These are phyloP conservation scores for Myiotriccus ornatus DNA, from an alignment of 2,797 vertebrate genomes.

Conservation along the genomic window DNA sequence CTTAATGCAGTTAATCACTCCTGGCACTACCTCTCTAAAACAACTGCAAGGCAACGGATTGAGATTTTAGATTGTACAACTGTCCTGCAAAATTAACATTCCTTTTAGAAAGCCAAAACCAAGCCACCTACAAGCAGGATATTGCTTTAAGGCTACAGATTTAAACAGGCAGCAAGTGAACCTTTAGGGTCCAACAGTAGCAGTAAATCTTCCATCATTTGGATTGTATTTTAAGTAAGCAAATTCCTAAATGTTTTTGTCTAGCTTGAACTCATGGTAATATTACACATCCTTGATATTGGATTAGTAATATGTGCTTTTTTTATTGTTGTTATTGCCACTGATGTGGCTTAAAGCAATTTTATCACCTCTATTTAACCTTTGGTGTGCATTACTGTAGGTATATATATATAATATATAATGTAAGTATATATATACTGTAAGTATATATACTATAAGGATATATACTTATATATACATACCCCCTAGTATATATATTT, in stretches of 20 bases:
- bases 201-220: conserved; percentile 1
- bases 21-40: background rate
- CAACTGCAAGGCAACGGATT: background rate
- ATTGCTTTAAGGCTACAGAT: background rate
- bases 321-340: background rate
- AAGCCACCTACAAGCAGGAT: background rate
- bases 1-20: background rate
- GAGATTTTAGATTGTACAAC: conserved; percentile 1
- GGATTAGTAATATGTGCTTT: background rate
- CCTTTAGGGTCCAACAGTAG: background rate
- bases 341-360: background rate
- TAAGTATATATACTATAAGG: background rate
- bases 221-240: background rate
- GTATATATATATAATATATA: background rate
- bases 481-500: background rate
- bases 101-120: background rate
- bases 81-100: background rate
- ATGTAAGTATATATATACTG: too few species aligned
- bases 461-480: background rate
- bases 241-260: background rate
- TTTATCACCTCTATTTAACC: background rate
- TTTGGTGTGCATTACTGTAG: background rate
- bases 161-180: background rate
- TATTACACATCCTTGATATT: background rate
- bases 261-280: background rate